Base-by-base conservation (phyloP, 2,888 invertebrate species). In the Papilio gigon region DNA sequence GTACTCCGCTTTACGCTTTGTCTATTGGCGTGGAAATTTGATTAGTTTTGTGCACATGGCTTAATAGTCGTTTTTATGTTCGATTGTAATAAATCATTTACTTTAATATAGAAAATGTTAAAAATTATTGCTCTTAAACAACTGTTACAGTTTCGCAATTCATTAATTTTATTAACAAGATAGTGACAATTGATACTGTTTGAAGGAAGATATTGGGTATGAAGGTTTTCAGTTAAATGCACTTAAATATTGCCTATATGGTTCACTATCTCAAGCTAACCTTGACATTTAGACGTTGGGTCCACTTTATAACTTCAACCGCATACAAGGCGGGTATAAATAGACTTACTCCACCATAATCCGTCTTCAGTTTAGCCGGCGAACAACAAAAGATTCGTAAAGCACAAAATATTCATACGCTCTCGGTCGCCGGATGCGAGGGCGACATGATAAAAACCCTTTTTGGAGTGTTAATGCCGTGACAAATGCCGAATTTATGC, bases 401-500 rank as follows among this genome's bases (percentile, higher is more conserved):
- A 78, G 80, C 79, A 84, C 81, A 82, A 84, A 83, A 84, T 78
- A 78, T 77, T 75, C 76, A 77, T 81, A 82, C 78, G 78, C 78
- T 35, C 70, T 78, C 84, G 87, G 84, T 89, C 86, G 86, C 90
- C 89, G 90, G 90, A 90, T 88, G 87, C 86, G 81, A 81, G 86
- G 86, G 87, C 82, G 89, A 90, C 88, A 89, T 85, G 88, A 90
- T 88, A 90, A 89, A 89, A 90, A 87, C 87, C 90, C 88, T 83
- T 89, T 87, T 89, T 88, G 78, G 85, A 88, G 90, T 89, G 90
- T 90, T 91, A 91, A 91, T 90, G 83, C 90, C 91, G 90, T 91
- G 90, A 91, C 90, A 90, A 92, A 92, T 92, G 88, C 84, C 76
- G 84, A 89, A 91, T 91, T 90, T 90, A 92, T 92, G 87, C 90